Evolutionary conservation across 2,888 invertebrate species (phyloP).

Genomic region (Dascillus cervinus): DNA sequence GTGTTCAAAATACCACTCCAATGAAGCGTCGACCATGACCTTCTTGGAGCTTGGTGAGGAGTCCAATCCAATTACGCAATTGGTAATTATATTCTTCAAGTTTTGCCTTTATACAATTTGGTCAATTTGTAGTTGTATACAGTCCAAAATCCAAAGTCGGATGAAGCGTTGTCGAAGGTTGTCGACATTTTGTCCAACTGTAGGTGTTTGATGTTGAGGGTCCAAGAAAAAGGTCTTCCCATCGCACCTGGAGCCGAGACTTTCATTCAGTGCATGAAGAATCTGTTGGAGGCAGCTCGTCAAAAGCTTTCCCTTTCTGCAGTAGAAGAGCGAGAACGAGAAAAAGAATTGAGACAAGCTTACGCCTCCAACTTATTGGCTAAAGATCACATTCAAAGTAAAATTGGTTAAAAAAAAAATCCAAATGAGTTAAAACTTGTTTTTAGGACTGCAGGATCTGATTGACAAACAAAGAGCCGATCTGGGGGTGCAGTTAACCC

Average conservation of each 20-base stretch:
- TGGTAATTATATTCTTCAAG: no score
- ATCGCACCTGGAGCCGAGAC: neutral
- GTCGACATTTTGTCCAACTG: conserved; percentile 9
- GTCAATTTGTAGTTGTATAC: no score
- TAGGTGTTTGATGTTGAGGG: neutral
- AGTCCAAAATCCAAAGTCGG: no score
- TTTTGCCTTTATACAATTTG: no score
- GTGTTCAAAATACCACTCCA: conserved; percentile 10
- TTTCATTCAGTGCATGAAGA: conserved; percentile 29
- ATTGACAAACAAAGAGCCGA: conserved; percentile 36
- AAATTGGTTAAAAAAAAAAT: conserved; percentile 5
- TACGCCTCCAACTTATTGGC: conserved; percentile 42
- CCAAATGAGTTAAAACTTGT: conserved; percentile 2
- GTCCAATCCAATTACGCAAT: no score
- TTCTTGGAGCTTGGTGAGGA: no score
- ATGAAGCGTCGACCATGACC: no score
- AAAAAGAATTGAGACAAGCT: conserved; percentile 41
- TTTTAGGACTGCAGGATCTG: conserved; percentile 30
- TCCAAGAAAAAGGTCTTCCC: neutral
- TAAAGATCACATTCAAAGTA: conserved; percentile 39
- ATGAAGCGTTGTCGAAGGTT: conserved; percentile 8
- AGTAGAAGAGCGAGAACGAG: conserved; percentile 43
- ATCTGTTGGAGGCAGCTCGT: conserved; percentile 41
- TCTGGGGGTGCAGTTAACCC: conserved; percentile 31
- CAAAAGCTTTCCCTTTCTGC: conserved; percentile 44